These are phyloP conservation scores for Papilio polyxenes DNA, from an alignment of 1,140 invertebrate species.

Conservation along the genomic window DNA sequence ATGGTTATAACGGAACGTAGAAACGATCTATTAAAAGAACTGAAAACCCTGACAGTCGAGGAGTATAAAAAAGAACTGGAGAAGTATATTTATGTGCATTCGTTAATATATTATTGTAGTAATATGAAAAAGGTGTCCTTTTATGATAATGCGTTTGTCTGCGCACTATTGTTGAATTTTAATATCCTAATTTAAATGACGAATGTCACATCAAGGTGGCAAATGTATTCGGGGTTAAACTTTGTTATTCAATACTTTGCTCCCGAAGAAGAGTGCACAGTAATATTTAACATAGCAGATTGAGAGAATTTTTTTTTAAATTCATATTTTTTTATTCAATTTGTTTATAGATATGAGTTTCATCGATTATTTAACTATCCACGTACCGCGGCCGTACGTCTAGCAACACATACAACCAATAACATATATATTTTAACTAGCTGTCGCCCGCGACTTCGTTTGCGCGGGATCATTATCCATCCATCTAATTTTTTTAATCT, in stretches of 20 bases:
- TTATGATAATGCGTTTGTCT: conserved; percentile 17
- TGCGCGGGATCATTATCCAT: too few relatives aligned
- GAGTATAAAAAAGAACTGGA: not conserved
- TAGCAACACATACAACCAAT: too few relatives aligned
- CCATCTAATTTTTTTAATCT: too few relatives aligned
- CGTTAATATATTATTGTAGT: not conserved
- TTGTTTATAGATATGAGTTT: too few relatives aligned
- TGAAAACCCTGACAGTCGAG: not conserved
- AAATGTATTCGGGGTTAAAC: not conserved
- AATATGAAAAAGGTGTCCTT: not conserved
- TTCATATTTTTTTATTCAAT: too few relatives aligned
- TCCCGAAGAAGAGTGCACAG: not conserved
- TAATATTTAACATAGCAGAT: not conserved
- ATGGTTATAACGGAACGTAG: not conserved
- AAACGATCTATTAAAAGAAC: not conserved
- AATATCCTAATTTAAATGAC: conserved; percentile 35
- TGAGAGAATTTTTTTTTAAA: not conserved
- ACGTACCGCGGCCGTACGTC: too few relatives aligned
- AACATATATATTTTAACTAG: too few relatives aligned
- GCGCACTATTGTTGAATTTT: conserved; percentile 35
- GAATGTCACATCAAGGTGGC: conserved; percentile 35
- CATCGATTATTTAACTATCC: too few relatives aligned
- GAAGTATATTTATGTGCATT: not conserved
- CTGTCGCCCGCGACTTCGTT: too few relatives aligned
- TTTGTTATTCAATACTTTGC: conserved; percentile 10